These are phyloP conservation scores for Archegozetes longisetosus DNA, from an alignment of 1,140 invertebrate genomes.

Conservation along the genomic window DNA sequence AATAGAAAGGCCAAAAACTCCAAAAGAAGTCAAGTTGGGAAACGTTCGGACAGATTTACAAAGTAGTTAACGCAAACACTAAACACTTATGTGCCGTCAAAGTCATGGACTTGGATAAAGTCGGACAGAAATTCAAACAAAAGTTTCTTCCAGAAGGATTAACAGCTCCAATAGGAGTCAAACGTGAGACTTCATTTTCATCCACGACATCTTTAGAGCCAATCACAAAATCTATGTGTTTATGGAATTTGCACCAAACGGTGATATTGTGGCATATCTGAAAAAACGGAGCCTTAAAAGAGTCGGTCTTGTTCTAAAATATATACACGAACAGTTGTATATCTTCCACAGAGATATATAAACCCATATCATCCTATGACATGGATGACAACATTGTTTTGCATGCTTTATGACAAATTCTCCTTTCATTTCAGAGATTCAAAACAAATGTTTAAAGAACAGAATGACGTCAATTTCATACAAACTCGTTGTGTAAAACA, in stretches of 20 bases:
- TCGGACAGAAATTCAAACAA: conserved; percentile 12
- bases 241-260: too few relatives aligned
- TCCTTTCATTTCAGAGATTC: too few relatives aligned
- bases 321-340: too few relatives aligned
- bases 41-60: conserved; percentile 17
- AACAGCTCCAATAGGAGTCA: conserved; percentile 1
- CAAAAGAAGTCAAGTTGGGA: conserved; percentile 6
- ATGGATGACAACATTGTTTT: conserved; percentile 17
- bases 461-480: conserved; percentile 53
- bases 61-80: neutral
- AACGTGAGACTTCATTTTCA: neutral
- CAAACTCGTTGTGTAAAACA: conserved; percentile 44
- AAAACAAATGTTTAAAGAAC: conserved; percentile 28
- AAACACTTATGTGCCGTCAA: conserved; percentile 12
- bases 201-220: conserved; percentile 9
- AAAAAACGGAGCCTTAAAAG: conserved; percentile 14
- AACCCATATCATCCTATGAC: conserved; percentile 10
- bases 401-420: conserved; percentile 24
- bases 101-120: conserved; percentile 10
- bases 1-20: conserved; percentile 14
- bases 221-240: conserved; percentile 9
- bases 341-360: conserved; percentile 13
- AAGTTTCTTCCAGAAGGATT: too few relatives aligned
- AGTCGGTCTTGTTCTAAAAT: too few relatives aligned
- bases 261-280: conserved; percentile 9